A percentile compares a stretch with the other conserved stretches of the same genome.
phyloP scores from a whole-genome alignment of 2,113 vertebrate genomes.

The Canis aureus region DNA sequence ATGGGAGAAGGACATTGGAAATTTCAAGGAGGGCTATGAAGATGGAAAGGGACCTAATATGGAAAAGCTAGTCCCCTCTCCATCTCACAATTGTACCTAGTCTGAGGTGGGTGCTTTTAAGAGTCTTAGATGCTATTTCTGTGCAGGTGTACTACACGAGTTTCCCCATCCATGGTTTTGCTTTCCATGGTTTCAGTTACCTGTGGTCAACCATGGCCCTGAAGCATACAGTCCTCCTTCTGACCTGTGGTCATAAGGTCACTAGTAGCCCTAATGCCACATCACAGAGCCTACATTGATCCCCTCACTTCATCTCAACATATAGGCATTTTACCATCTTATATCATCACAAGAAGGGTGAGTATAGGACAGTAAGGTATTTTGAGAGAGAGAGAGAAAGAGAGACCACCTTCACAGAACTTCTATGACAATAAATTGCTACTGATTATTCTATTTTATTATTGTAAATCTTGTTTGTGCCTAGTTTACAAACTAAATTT shows the following conservation, averaged over 20 bases:
- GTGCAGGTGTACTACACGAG: background rate
- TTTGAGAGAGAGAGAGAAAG: background rate
- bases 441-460: background rate
- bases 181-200: background rate
- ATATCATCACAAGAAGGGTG: background rate
- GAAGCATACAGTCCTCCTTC: background rate
- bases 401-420: background rate
- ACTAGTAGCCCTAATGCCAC: background rate
- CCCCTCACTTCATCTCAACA: background rate
- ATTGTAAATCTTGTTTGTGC: background rate
- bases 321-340: background rate
- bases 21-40: conserved; percentile 12
- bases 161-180: background rate
- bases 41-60: background rate
- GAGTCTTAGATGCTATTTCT: background rate
- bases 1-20: conserved; percentile 52
- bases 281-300: background rate
- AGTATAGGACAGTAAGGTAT: background rate
- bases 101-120: background rate
- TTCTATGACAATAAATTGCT: background rate
- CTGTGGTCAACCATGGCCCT: background rate
- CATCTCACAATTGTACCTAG: background rate
- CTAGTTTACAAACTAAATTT: background rate
- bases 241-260: background rate
- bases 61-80: background rate